Evolutionary conservation across 2,113 vertebrate species (phyloP), one percentile per base, ranked within the genome.

Genomic region (Tylochromis polylepis): DNA sequence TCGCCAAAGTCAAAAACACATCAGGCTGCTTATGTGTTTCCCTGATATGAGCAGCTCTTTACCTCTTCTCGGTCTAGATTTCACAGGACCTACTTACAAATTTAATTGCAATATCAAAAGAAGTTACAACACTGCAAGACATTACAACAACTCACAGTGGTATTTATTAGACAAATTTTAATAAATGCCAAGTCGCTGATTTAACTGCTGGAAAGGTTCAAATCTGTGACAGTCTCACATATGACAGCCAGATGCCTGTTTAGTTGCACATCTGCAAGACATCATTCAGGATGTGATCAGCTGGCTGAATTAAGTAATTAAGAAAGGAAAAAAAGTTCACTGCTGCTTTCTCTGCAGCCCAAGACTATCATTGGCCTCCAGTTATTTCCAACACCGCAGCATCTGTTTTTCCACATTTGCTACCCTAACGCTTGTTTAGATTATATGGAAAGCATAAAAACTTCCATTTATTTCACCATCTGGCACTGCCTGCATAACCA

Each of bases 201-300:
- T 38, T 85, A 79, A 83, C 79, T 87, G 83, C n/a, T 31, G 38
- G 16, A 62, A 60, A 82, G 81, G 58, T 57, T 60, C 27, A 77
- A 85, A 16, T 85, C 77, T 90, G 85, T 87, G 84, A 58, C 43
- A 31, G 81, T 10, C 51, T 49, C 77, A 67, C 92, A 95, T 93
- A 80, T 95, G 95, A 92, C 34, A 78, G 51, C 49, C 94, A 95
- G 90, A 94, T 94, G 95, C 57, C 34, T 82, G 22, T 85, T 93
- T 6, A 85, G 58, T 92, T 83, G 49, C 82, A 89, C 87, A 87
- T 81, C 57, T 85, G 90, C 83, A 83, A 85, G 92, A 85, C 27
- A 88, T 65, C 36, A 56, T 80, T 83, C 88, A 86, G 72, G 85
- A 90, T 87, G 83, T 88, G 83, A 93, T 92, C 85, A 84, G 41